Conservation (phyloP, 2,888 invertebrate genomes). For the Liodrosophila aerea region DNA sequence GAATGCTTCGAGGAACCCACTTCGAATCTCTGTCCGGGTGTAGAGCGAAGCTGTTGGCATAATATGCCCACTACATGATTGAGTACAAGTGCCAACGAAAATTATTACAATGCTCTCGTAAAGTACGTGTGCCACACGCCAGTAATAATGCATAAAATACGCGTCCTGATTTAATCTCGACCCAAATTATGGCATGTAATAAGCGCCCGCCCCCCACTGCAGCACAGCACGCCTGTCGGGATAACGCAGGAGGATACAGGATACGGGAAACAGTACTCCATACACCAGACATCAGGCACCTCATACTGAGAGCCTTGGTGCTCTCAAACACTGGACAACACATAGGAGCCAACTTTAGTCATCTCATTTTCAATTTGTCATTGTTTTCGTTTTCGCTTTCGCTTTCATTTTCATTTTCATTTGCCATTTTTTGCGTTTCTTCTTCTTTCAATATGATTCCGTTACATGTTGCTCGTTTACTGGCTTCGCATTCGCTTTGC, state of each 20-base stretch:
- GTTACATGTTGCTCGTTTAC: slow-evolving; percentile 36
- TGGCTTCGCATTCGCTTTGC: slow-evolving; percentile 27
- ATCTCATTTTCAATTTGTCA: slow-evolving; percentile 47
- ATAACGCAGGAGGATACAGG: neutral
- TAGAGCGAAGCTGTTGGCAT: neutral
- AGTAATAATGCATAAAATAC: slow-evolving; percentile 33
- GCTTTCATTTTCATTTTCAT: slow-evolving; percentile 3
- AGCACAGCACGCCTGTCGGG: slow-evolving; percentile 10
- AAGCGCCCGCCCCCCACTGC: too few relatives aligned
- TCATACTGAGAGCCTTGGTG: neutral
- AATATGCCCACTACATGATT: slow-evolving; percentile 16
- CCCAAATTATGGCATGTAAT: slow-evolving; percentile 38
- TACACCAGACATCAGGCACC: too few relatives aligned
- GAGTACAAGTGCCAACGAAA: slow-evolving; percentile 9
- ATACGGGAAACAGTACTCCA: slow-evolving; percentile 2
- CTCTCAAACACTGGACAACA: neutral
- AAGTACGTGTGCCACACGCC: slow-evolving; percentile 25
- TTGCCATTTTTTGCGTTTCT: neutral
- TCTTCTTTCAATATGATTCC: slow-evolving; percentile 7
- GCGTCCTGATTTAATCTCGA: slow-evolving; percentile 37
- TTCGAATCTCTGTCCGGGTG: too few relatives aligned
- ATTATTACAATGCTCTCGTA: slow-evolving; percentile 27
- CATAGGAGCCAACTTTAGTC: neutral
- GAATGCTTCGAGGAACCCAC: too few relatives aligned
- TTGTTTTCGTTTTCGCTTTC: slow-evolving; percentile 28